Conservation (phyloP, 2,113 vertebrate species). For the Aphyosemion australe region DNA sequence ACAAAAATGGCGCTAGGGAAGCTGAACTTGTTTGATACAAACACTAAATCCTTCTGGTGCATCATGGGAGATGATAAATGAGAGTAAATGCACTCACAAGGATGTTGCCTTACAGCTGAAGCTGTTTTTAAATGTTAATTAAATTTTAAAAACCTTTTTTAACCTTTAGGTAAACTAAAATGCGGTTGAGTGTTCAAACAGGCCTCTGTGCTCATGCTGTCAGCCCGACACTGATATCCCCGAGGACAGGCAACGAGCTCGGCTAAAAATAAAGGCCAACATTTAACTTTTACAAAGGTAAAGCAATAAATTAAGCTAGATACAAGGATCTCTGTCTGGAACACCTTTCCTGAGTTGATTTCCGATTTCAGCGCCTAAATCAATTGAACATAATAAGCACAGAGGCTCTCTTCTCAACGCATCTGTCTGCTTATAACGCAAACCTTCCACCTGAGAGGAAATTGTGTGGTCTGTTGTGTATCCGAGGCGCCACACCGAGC, state of each 20-base stretch:
- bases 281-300: neutral
- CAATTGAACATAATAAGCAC: slow-evolving; percentile 5
- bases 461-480: slow-evolving; percentile 25
- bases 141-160: neutral
- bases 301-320: slow-evolving; percentile 6
- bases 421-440: slow-evolving; percentile 25
- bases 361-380: neutral
- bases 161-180: neutral
- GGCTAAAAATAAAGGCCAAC: neutral
- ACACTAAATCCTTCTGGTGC: neutral
- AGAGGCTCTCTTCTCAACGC: slow-evolving; percentile 12
- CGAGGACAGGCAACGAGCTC: neutral
- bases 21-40: slow-evolving; percentile 10
- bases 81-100: neutral
- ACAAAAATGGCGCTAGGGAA: neutral
- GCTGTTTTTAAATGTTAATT: neutral
- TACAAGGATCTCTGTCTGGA: slow-evolving; percentile 8
- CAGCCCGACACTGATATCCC: neutral
- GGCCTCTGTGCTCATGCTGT: neutral
- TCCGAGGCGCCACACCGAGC: slow-evolving; percentile 16
- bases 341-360: neutral
- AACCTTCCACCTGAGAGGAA: slow-evolving; percentile 19
- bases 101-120: neutral
- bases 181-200: neutral
- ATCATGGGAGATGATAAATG: slow-evolving; percentile 10